Percentiles rank a stretch among this genome's conserved stretches.
Evolutionary conservation across 2,888 invertebrate genomes (phyloP).

Genomic region (Caenorhabditis sp.): DNA sequence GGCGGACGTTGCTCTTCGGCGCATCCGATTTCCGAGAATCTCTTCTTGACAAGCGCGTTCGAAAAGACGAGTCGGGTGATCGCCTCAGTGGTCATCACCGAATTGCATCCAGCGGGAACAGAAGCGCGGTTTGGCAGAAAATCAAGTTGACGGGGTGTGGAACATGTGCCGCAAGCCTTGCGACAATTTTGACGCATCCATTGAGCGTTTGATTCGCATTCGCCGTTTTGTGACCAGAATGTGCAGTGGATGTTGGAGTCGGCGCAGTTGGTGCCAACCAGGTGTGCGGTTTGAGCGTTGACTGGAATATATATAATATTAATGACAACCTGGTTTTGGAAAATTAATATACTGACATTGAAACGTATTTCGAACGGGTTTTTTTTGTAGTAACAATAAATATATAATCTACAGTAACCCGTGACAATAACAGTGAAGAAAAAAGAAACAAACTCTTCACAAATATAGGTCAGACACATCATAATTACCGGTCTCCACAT

Average conservation of each 20-base stretch:
- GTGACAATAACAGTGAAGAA: no score
- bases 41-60: constrained; percentile 10
- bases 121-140: neutral
- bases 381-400: no score
- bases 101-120: constrained; percentile 44
- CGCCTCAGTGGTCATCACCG: constrained; percentile 45
- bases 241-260: constrained; percentile 49
- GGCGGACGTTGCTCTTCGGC: constrained; percentile 35
- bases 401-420: no score
- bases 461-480: no score
- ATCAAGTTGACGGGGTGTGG: neutral
- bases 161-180: constrained; percentile 42
- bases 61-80: constrained; percentile 28
- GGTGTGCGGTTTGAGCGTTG: neutral
- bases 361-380: no score
- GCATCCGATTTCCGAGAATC: constrained; percentile 26
- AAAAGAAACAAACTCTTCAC: no score
- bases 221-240: constrained; percentile 58
- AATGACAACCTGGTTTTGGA: no score
- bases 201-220: constrained; percentile 60
- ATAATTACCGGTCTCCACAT: no score
- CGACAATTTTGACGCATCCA: constrained; percentile 64
- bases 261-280: constrained; percentile 19
- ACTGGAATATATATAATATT: neutral
- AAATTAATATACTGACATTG: no score